phyloP scores from a whole-genome alignment of 1,140 invertebrate species.

The Trissolcus basalis region DNA sequence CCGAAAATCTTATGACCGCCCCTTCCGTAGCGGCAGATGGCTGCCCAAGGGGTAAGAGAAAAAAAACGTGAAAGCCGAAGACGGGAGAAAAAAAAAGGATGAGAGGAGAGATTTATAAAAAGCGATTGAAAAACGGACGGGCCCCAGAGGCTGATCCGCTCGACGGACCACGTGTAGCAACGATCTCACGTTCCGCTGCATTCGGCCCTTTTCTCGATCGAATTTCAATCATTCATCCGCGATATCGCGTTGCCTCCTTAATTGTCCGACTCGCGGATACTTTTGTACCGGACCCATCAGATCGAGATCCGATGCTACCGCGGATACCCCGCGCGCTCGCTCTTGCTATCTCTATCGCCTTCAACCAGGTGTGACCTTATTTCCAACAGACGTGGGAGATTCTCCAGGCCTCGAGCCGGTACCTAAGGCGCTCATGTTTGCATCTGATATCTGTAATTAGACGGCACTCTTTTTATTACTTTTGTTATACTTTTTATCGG shows the following conservation, averaged over 20 bases:
- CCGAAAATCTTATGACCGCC: constrained; percentile 68
- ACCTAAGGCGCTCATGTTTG: not conserved
- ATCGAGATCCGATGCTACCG: constrained; percentile 56
- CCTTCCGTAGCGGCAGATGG: constrained; percentile 75
- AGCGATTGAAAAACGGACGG: constrained; percentile 70
- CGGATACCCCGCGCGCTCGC: constrained; percentile 15
- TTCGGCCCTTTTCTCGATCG: constrained; percentile 64
- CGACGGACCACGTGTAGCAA: constrained; percentile 67
- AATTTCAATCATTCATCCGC: constrained; percentile 72
- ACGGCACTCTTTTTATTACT: constrained; percentile 1
- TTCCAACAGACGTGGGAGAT: constrained; percentile 39
- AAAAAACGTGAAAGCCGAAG: constrained; percentile 60
- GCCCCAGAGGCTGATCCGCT: constrained; percentile 63
- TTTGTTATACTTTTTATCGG: too few species aligned
- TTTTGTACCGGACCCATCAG: constrained; percentile 43
- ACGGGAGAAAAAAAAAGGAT: constrained; percentile 49
- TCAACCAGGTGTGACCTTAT: constrained; percentile 66
- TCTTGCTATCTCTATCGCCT: constrained; percentile 40
- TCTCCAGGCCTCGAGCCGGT: not conserved
- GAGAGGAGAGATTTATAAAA: constrained; percentile 70
- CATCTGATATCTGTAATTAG: too few species aligned
- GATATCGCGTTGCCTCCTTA: constrained; percentile 60
- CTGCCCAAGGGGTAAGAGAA: constrained; percentile 76
- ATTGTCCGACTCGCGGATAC: constrained; percentile 43
- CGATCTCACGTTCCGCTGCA: constrained; percentile 56